These are phyloP conservation scores for Alexandromys fortis DNA, from an alignment of 2,113 vertebrate genomes.

Conservation along the genomic window DNA sequence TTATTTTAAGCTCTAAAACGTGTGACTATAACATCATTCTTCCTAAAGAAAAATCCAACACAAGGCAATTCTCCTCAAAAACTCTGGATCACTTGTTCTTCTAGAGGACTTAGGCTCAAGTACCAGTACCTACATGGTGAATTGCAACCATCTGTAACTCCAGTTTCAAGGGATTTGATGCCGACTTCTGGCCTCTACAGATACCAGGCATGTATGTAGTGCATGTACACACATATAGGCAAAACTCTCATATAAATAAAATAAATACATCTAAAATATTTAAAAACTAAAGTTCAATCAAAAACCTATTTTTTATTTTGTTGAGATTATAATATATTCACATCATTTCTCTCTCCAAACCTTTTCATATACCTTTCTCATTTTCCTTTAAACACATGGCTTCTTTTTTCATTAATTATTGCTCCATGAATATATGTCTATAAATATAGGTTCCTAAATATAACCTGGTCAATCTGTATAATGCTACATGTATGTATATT, in stretches of 20 bases:
- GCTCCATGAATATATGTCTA: not conserved
- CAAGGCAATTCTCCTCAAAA: slow-evolving; percentile 41
- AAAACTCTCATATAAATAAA: not conserved
- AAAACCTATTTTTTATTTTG: not conserved
- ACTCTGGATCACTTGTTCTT: not conserved
- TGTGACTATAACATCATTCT: slow-evolving; percentile 42
- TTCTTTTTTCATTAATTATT: not conserved
- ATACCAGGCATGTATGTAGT: not conserved
- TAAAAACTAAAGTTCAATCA: not conserved
- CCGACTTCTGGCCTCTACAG: not conserved
- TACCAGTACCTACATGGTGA: not conserved
- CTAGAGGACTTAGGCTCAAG: not conserved
- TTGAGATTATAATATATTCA: not conserved
- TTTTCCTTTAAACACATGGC: not conserved
- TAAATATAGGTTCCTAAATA: not conserved
- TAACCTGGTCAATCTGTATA: not conserved
- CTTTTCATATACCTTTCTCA: not conserved
- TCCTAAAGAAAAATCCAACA: slow-evolving; percentile 18
- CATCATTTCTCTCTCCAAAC: not conserved
- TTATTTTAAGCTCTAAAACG: slow-evolving; percentile 55
- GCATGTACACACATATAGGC: not conserved
- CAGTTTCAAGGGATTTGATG: not conserved
- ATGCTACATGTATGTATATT: not conserved
- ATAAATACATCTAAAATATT: not conserved
- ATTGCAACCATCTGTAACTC: not conserved